Percentiles rank a stretch among this genome's conserved stretches.
These are phyloP conservation scores for Charina bottae DNA, from an alignment of 2,113 vertebrate species.

Conservation along the genomic window DNA sequence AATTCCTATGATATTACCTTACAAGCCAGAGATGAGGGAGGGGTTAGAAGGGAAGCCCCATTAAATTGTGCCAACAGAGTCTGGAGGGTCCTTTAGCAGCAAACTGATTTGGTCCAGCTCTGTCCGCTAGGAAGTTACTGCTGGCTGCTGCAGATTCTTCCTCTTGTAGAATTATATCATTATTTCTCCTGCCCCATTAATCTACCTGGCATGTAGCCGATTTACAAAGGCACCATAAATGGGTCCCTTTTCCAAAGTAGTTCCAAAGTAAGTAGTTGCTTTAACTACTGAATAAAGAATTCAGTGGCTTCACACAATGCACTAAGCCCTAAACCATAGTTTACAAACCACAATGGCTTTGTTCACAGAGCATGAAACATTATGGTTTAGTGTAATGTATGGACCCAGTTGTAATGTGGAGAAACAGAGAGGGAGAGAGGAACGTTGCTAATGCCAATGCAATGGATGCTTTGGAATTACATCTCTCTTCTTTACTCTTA, in stretches of 20 bases:
- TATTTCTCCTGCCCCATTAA: not conserved
- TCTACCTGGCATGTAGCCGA: not conserved
- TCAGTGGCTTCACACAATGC: not conserved
- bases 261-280: too few relatives aligned
- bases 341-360: not conserved
- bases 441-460: not conserved
- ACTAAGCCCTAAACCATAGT: not conserved
- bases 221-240: not conserved
- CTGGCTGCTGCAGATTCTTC: not conserved
- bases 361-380: not conserved
- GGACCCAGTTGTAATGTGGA: not conserved
- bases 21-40: accelerated
- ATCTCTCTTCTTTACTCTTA: too few relatives aligned
- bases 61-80: not conserved
- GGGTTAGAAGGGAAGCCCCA: not conserved
- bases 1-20: not conserved
- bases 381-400: not conserved
- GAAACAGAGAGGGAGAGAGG: not conserved
- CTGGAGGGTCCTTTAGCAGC: not conserved
- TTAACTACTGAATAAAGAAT: not conserved
- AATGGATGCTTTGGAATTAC: not conserved
- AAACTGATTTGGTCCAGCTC: not conserved
- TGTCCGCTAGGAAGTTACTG: not conserved
- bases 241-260: not conserved
- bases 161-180: not conserved